Conservation (phyloP, 2,888 invertebrate genomes). For the Pandemis heparana region DNA sequence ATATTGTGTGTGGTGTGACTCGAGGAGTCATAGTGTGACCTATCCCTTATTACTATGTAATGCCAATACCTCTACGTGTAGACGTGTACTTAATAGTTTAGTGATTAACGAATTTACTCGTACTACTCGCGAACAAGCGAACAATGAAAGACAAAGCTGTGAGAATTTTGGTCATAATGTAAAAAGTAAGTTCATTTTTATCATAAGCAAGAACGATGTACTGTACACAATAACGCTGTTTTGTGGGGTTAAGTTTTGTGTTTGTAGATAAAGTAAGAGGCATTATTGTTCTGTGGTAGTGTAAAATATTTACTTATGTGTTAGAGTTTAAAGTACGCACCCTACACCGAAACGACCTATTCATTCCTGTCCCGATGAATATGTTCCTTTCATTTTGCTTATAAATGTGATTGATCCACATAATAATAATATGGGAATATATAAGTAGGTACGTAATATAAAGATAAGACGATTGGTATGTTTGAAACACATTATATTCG, state of each 20-base stretch:
- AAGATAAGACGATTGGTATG: not conserved
- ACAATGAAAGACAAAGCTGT: conserved; percentile 86
- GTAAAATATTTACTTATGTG: conserved; percentile 29
- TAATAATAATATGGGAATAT: conserved; percentile 4
- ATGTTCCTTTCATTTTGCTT: conserved; percentile 7
- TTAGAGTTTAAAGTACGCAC: conserved; percentile 24
- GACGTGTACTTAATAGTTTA: conserved; percentile 73
- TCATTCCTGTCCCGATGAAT: conserved; percentile 9
- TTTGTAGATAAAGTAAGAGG: conserved; percentile 62
- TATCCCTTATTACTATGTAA: conserved; percentile 49
- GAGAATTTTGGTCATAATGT: conserved; percentile 84
- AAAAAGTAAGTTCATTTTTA: conserved; percentile 81
- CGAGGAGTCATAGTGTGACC: conserved; percentile 23
- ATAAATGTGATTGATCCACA: conserved; percentile 2
- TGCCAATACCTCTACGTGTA: conserved; percentile 68
- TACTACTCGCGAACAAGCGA: conserved; percentile 80
- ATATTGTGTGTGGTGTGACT: conserved; percentile 27
- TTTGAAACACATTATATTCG: not conserved
- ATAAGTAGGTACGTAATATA: not conserved
- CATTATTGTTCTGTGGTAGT: conserved; percentile 45
- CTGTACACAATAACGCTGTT: conserved; percentile 62
- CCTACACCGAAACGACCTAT: conserved; percentile 20
- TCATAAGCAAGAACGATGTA: conserved; percentile 66
- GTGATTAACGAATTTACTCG: conserved; percentile 82
- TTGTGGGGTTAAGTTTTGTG: conserved; percentile 62